A percentile compares a stretch with the other conserved stretches of the same genome.
phyloP scores from a whole-genome alignment of 2,888 invertebrate species.

The Andrena camellia region DNA sequence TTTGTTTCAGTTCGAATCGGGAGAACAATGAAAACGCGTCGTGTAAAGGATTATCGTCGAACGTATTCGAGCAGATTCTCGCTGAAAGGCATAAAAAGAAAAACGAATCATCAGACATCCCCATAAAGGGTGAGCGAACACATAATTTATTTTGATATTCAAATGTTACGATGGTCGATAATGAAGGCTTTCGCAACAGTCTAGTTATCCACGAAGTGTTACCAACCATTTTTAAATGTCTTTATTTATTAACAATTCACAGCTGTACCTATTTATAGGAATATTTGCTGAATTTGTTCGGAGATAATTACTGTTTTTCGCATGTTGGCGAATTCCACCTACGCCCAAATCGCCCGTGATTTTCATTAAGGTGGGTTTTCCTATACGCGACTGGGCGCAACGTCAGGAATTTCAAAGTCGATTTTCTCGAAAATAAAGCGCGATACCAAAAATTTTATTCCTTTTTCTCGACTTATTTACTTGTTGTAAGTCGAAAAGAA shows the following conservation, averaged over 20 bases:
- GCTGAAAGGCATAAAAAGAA: constrained; percentile 13
- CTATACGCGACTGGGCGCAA: too few relatives aligned
- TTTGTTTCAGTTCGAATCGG: constrained; percentile 19
- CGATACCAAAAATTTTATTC: too few relatives aligned
- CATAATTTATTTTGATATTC: not conserved
- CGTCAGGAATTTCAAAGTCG: too few relatives aligned
- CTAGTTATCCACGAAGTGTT: not conserved
- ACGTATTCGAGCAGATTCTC: constrained; percentile 8
- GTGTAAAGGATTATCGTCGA: not conserved
- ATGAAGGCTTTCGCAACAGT: not conserved
- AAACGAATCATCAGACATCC: not conserved
- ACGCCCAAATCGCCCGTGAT: too few relatives aligned
- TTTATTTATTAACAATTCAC: too few relatives aligned
- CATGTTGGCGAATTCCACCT: too few relatives aligned
- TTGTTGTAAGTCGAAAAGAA: not conserved
- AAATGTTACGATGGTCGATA: not conserved
- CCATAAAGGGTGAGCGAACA: constrained; percentile 9
- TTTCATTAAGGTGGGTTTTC: too few relatives aligned
- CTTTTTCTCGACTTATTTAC: not conserved
- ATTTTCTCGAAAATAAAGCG: too few relatives aligned
- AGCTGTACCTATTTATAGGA: too few relatives aligned
- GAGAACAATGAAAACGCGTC: constrained; percentile 8
- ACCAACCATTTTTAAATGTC: too few relatives aligned
- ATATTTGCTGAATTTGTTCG: too few relatives aligned
- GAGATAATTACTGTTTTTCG: too few relatives aligned